Evolutionary conservation across 2,797 vertebrate species (phyloP).

Genomic region (Mionectes olivaceus): DNA sequence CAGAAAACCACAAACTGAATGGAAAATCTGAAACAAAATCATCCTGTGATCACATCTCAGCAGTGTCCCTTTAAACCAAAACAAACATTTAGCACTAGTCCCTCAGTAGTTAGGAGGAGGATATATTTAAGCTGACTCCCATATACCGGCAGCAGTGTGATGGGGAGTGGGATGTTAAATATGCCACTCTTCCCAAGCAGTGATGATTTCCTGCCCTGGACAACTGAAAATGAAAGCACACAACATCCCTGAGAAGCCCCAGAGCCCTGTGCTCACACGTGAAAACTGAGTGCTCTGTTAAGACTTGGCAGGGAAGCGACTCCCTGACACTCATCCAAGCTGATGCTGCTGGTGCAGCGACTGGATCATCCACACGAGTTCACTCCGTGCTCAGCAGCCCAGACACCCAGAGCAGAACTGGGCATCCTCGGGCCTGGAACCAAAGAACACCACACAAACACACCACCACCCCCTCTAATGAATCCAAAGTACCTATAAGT

Average conservation of each 20-base stretch:
- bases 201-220: not conserved
- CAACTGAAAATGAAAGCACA: conserved; percentile 50
- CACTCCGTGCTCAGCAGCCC: not conserved
- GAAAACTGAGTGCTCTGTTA: conserved; percentile 22
- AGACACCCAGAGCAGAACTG: not conserved
- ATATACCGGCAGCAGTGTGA: not conserved
- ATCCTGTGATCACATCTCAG: conserved; percentile 26
- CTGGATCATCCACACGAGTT: rapidly evolving
- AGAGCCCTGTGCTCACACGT: conserved; percentile 1
- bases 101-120: conserved; percentile 36
- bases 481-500: not conserved
- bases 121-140: conserved; percentile 39
- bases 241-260: not conserved
- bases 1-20: conserved; percentile 36
- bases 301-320: not conserved
- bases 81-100: conserved; percentile 47
- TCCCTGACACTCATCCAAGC: not conserved
- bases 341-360: not conserved
- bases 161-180: not conserved
- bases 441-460: not conserved
- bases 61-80: conserved; percentile 46
- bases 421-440: not conserved
- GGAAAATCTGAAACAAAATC: conserved; percentile 55
- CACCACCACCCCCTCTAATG: too few relatives aligned
- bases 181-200: not conserved